Conservation (phyloP, 2,888 invertebrate species). For the Neoascia interrupta region DNA sequence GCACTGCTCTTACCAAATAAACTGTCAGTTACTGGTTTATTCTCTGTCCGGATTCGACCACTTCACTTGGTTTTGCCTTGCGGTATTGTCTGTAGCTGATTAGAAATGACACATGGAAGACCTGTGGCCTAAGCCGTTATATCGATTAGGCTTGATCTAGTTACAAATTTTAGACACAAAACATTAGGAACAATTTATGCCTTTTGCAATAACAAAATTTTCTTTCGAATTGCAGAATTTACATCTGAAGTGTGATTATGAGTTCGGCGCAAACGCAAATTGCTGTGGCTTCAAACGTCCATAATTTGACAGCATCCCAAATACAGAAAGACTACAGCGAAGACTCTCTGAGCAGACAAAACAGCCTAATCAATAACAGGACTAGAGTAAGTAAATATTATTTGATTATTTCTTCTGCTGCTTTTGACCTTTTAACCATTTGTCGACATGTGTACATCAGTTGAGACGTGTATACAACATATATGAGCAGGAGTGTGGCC, state of each 20-base stretch:
- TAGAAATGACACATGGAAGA: too few species aligned
- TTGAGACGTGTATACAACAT: background rate
- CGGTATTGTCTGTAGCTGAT: too few species aligned
- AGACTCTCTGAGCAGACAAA: constrained; percentile 77
- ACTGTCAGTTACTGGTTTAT: too few species aligned
- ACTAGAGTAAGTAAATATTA: constrained; percentile 75
- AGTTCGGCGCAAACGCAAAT: constrained; percentile 80
- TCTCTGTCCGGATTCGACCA: too few species aligned
- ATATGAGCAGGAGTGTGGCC: background rate
- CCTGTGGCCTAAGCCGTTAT: too few species aligned
- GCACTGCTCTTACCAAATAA: too few species aligned
- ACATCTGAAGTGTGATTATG: constrained; percentile 79
- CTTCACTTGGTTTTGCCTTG: too few species aligned
- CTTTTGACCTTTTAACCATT: background rate
- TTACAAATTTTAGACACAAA: too few species aligned
- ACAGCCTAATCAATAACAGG: constrained; percentile 78
- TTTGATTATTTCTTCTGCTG: background rate
- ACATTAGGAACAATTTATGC: too few species aligned
- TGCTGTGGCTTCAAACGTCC: constrained; percentile 79
- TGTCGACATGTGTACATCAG: background rate
- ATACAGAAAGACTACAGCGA: constrained; percentile 75
- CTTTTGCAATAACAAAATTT: too few species aligned
- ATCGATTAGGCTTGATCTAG: too few species aligned
- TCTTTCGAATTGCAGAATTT: constrained; percentile 72
- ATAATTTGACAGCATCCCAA: constrained; percentile 74